Evolutionary conservation across 2,113 vertebrate species (phyloP), one percentile per base, ranked within the genome.

Genomic region (Coturnix japonica): DNA sequence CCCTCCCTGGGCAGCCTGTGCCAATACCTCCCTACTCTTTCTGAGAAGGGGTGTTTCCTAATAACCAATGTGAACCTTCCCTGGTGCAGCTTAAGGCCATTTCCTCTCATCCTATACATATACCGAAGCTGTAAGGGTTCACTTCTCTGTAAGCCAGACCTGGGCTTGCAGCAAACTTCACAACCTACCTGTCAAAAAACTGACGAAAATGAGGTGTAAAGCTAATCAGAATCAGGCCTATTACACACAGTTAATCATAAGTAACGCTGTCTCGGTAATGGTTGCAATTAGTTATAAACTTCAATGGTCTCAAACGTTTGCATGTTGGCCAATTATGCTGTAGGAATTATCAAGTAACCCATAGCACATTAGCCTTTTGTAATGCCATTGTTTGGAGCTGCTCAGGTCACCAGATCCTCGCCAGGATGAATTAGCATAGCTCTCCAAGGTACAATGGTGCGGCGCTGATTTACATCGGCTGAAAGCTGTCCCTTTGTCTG

Each of bases 221-320:
- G 35, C 61, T 72, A 83, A 85, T 80, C 43, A 0, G 88, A 89
- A 88, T 91, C 74, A 79, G 88, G 77, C 56, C 89, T 66, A 9
- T 41, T 41, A 10, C 54, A 31, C 49, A 81, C 88, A 84, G 47
- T 81, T 91, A 56, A 72, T 89, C 83, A 93, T 88, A 89, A 93
- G 82, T 89, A 89, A 90, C 25, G 67, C 77, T 91, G 89, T 76
- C 88, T 81, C 0, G 0, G 80, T 95, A 85, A 92, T 66, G 77
- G 71, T 74, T 75, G 91, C 91, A 86, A 87, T 93, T 93, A 87
- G 87, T 93, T 87, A 66, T 66, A 80, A 95, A 87, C 92, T 87
- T 90, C 67, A 92, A 1, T 91, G 63, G 41, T 90, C 89, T 57
- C 94, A 79, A 70, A 65, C 1, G 1, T 54, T 93, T 90, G 89